These are phyloP conservation scores for Phenganax marumi DNA, from an alignment of 92 coral and sea anemone species.

Conservation along the genomic window DNA sequence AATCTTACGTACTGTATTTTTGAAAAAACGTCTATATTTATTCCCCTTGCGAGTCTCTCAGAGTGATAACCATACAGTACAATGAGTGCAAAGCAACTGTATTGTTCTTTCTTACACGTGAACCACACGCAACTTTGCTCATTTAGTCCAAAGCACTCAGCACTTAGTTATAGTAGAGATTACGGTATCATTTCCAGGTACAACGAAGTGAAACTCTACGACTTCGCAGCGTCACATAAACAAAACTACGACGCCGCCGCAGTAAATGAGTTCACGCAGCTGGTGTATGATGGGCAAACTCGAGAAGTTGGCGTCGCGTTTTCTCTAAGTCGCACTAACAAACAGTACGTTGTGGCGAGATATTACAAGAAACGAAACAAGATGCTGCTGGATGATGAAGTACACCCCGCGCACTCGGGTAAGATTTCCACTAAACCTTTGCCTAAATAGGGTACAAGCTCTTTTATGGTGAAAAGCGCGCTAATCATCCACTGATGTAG, in stretches of 20 bases:
- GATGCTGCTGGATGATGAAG: slow-evolving; percentile 22
- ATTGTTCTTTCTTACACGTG: too few relatives aligned
- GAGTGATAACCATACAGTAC: too few relatives aligned
- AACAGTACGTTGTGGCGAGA: slow-evolving; percentile 40
- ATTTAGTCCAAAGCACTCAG: too few relatives aligned
- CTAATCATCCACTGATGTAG: too few relatives aligned
- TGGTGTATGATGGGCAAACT: slow-evolving; percentile 39
- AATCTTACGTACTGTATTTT: too few relatives aligned
- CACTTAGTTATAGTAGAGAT: too few relatives aligned
- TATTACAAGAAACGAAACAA: slow-evolving; percentile 32
- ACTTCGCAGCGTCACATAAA: slow-evolving; percentile 35
- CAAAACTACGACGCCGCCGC: slow-evolving; percentile 34
- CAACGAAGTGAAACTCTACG: slow-evolving; percentile 40
- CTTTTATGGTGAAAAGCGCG: too few relatives aligned
- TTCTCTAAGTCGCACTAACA: slow-evolving; percentile 34
- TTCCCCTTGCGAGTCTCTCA: too few relatives aligned
- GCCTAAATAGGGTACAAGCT: too few relatives aligned
- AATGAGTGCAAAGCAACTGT: too few relatives aligned
- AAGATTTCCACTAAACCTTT: not conserved
- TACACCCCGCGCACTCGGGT: slow-evolving; percentile 42
- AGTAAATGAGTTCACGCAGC: slow-evolving; percentile 40
- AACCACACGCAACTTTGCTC: too few relatives aligned
- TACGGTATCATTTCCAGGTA: slow-evolving; percentile 5
- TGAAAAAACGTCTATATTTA: too few relatives aligned
- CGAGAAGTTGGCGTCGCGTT: slow-evolving; percentile 42